Base-by-base conservation (phyloP, 2,888 invertebrate genomes). In the Bimastos eiseni region DNA sequence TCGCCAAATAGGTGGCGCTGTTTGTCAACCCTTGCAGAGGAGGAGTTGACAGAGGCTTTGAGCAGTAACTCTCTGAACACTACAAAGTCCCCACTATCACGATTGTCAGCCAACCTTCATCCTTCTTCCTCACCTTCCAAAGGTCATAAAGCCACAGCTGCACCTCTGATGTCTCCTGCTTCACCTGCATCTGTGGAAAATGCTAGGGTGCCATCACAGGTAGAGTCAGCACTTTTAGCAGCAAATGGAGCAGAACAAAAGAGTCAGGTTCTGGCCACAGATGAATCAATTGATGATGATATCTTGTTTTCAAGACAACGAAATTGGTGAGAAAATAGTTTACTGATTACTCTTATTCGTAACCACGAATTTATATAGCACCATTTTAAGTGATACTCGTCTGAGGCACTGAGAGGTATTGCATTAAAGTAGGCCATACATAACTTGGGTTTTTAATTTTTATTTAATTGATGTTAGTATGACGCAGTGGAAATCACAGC, bases 11-110 rank as follows among this genome's bases (percentile, higher is more conserved):
- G 89, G 37, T 1, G 89, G 19, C 41, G 38, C 41, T 89, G 41
- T 89, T 37, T 89, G 6, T 89, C 89, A 21, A 89, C 89, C 36
- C 89, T 89, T 19, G 21, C 37, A 19, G 89, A 89, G 41, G 89
- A 89, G 41, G 89, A 89, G 5, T 44, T n/a, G 33, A 34, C 89
- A 36, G 86, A 37, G 36, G 36, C 30, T 70, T n/a, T n/a, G 11
- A n/a, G 70, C 70, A 70, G 70, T 70, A 70, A n/a, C 70, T n/a
- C 70, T n/a, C 70, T 8, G 70, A 70, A 70, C 30, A n/a, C 0
- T 70, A n/a, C 70, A 17, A 70, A 70, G n/a, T 8, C 70, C n/a
- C 30, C 8, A n/a, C n/a, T 70, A 11, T n/a, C n/a, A 13, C 30
- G 30, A 30, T n/a, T n/a, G 49, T 24, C 49, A 24, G 49, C 49